Base-by-base conservation (phyloP, 2,113 vertebrate species). In the Sinocyclocheilus anophthalmus region DNA sequence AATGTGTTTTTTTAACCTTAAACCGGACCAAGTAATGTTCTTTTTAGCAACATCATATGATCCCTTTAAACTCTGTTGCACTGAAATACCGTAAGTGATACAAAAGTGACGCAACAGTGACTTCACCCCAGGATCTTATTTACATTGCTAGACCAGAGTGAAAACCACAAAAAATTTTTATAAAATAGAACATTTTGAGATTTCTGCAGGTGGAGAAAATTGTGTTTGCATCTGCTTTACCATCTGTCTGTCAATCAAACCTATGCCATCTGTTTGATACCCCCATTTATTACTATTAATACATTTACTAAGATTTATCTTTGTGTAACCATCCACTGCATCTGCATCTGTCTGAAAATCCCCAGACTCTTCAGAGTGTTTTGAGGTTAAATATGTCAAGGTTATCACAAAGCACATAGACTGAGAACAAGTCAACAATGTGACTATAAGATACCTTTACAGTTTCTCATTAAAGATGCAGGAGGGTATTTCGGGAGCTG, bases 391-490 rank as follows among this genome's bases (percentile, higher is more conserved):
- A 80, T 63, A 87, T 85, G 39, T 50, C 88, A 87, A 83, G 84
- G 86, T 90, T 87, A 84, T 73, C 59, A 72, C 61, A 88, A 85
- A 83, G 88, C 72, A 78, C 70, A 85, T 22, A 76, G 70, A 86
- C 76, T 67, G 84, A 87, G 63, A 45, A 53, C 39, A 82, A 87
- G 72, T 79, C 76, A 87, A 88, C 85, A 82, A 39, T 85, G 70
- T 65, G 65, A 78, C 73, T 80, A 87, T 81, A 78, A 87, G 85
- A 89, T 76, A 87, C 85, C 85, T 87, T 81, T 85, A 48, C 72
- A 81, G 77, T 14, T 45, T 55, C 86, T 84, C 67, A 91, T 91
- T 88, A 91, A 90, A 91, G 82, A 90, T 91, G 85, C 88, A 90
- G 55, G 85, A 88, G 88, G 83, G 81, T 88, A 89, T 88, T 91